These are phyloP conservation scores for Chelon labrosus DNA, from an alignment of 2,797 vertebrate genomes.

Conservation along the genomic window DNA sequence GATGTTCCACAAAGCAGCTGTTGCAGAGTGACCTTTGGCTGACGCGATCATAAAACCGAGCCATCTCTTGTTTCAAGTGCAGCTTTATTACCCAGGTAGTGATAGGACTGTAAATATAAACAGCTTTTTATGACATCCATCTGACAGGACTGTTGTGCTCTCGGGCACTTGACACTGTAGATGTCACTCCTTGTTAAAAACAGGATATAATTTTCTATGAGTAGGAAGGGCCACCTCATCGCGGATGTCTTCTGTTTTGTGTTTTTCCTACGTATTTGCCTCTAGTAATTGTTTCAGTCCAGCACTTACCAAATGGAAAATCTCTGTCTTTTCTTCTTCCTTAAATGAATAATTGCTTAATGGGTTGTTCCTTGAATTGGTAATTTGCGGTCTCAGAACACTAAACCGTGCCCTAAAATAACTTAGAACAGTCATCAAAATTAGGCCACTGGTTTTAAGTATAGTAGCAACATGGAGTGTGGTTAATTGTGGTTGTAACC, in stretches of 20 bases:
- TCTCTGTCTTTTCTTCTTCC: neutral
- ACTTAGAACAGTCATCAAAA: neutral
- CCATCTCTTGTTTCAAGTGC: slow-evolving; percentile 50
- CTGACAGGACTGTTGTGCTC: slow-evolving; percentile 25
- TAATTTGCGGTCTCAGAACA: neutral
- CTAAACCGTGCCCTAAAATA: neutral
- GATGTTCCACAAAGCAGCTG: slow-evolving; percentile 59
- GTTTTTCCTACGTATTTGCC: neutral
- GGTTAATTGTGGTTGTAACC: slow-evolving; percentile 1
- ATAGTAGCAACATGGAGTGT: neutral
- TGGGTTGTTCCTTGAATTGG: slow-evolving; percentile 7
- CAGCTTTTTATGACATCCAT: slow-evolving; percentile 43
- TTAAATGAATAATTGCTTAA: slow-evolving; percentile 11
- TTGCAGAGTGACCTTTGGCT: slow-evolving; percentile 56
- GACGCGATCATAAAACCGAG: slow-evolving; percentile 52
- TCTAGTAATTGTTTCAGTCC: neutral
- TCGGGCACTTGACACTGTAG: slow-evolving; percentile 20
- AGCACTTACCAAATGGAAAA: neutral
- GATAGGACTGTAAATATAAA: slow-evolving; percentile 38
- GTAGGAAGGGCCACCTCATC: neutral
- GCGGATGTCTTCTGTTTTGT: neutral
- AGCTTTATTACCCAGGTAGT: slow-evolving; percentile 42
- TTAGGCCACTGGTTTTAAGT: slow-evolving; percentile 2
- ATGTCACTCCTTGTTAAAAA: slow-evolving; percentile 17
- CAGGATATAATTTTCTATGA: slow-evolving; percentile 8